phyloP scores from a whole-genome alignment of 2,888 invertebrate species.

The Drosophila infuscata region DNA sequence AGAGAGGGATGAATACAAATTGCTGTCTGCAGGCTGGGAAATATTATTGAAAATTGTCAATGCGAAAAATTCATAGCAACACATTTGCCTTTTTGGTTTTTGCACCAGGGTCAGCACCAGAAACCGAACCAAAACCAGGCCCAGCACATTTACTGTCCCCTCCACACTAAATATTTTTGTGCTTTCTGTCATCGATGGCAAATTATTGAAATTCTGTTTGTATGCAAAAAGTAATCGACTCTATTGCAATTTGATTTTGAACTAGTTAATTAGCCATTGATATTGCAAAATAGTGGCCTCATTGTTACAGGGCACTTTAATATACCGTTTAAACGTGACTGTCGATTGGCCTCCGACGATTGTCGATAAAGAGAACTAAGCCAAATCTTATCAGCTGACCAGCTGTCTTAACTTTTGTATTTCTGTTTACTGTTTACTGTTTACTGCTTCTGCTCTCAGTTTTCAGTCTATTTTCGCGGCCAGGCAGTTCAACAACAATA shows the following conservation, averaged over 20 bases:
- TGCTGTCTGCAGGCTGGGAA: conserved; percentile 35
- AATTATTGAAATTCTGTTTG: conserved; percentile 35
- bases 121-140: not conserved
- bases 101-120: conserved; percentile 1
- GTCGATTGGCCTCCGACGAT: not conserved
- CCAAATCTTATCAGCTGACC: conserved; percentile 51
- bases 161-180: not conserved
- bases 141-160: conserved; percentile 10
- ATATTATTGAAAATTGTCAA: conserved; percentile 68
- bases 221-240: conserved; percentile 5
- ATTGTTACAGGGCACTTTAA: conserved; percentile 14
- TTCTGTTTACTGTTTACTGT: not conserved
- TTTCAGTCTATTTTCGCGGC: conserved; percentile 55
- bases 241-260: conserved; percentile 36
- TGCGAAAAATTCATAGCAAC: conserved; percentile 68
- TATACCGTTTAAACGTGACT: conserved; percentile 1
- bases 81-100: conserved; percentile 32
- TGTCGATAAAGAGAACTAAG: conserved; percentile 9
- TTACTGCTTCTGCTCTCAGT: not conserved
- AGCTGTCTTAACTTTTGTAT: conserved; percentile 13
- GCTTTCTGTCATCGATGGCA: conserved; percentile 3
- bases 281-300: conserved; percentile 29
- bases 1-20: not conserved
- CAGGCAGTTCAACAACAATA: conserved; percentile 37
- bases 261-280: conserved; percentile 37